Percentiles rank a stretch among this genome's conserved stretches.
Evolutionary conservation across 2,797 vertebrate genomes (phyloP).

Genomic region (Botia kubotai): DNA sequence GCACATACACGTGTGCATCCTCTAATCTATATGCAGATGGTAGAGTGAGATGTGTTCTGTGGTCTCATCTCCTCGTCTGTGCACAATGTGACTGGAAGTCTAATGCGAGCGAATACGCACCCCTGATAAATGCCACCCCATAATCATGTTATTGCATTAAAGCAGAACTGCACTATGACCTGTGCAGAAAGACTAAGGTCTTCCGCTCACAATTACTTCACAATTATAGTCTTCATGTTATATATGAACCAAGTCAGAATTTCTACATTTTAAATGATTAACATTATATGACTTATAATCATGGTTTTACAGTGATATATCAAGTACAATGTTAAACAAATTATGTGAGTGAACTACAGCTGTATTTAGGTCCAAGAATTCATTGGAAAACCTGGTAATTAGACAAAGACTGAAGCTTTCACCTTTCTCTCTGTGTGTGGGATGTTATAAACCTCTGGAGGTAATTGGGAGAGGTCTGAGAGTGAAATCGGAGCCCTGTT

Average conservation of each 20-base stretch:
- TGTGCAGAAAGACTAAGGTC: slow-evolving; percentile 51
- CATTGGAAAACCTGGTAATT: slow-evolving; percentile 27
- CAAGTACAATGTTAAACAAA: too few species aligned
- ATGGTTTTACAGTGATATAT: not conserved
- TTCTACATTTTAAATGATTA: not conserved
- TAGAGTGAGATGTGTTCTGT: slow-evolving; percentile 63
- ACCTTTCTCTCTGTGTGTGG: slow-evolving; percentile 40
- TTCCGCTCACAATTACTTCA: slow-evolving; percentile 45
- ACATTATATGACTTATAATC: not conserved
- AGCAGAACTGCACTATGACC: slow-evolving; percentile 70
- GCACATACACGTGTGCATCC: slow-evolving; percentile 21
- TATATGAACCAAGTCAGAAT: slow-evolving; percentile 30
- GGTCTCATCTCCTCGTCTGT: slow-evolving; percentile 71
- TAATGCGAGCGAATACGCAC: slow-evolving; percentile 62
- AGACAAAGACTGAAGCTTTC: slow-evolving; percentile 31
- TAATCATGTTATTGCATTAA: slow-evolving; percentile 74
- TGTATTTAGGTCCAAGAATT: not conserved
- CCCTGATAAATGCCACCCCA: slow-evolving; percentile 72
- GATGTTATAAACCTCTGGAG: slow-evolving; percentile 52
- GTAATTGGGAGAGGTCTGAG: slow-evolving; percentile 48
- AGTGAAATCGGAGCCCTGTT: slow-evolving; percentile 56
- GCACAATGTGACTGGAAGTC: slow-evolving; percentile 75
- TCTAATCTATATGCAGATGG: slow-evolving; percentile 81
- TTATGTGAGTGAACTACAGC: too few species aligned
- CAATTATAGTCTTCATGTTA: slow-evolving; percentile 54